Percentiles rank a stretch among this genome's conserved stretches.
phyloP scores from a whole-genome alignment of 1,140 invertebrate species.

The Listronotus oregonensis region DNA sequence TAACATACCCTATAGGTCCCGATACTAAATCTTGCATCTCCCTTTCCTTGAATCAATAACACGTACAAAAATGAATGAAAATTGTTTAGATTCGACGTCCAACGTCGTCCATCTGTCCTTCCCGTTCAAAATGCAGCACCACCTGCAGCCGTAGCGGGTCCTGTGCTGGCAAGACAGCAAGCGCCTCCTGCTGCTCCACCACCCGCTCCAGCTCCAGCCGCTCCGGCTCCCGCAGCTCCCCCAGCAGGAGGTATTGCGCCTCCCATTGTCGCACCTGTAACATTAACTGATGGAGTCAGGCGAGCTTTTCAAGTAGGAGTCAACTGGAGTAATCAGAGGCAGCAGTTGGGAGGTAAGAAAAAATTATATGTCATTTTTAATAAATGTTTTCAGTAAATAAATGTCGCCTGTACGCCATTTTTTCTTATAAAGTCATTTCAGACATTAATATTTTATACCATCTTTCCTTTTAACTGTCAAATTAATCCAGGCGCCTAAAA shows the following conservation, averaged over 20 bases:
- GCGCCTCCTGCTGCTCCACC: constrained; percentile 26
- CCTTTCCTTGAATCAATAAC: no score
- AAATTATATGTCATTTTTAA: not conserved
- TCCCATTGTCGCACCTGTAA: constrained; percentile 9
- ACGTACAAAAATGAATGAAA: no score
- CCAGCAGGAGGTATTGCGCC: not conserved
- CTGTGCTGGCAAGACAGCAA: constrained; percentile 21
- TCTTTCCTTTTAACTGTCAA: no score
- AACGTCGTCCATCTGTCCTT: constrained; percentile 31
- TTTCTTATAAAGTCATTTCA: no score
- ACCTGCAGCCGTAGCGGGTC: constrained; percentile 15
- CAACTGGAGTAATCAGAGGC: constrained; percentile 32
- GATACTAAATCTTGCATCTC: no score
- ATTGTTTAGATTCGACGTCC: constrained; percentile 36
- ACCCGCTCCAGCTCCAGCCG: constrained; percentile 20
- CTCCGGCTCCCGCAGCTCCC: not conserved
- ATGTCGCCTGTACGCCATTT: no score
- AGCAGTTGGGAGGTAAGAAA: constrained; percentile 25
- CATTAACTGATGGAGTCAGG: constrained; percentile 30
- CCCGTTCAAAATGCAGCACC: constrained; percentile 1
- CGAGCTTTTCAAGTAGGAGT: constrained; percentile 27
- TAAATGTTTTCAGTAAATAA: not conserved
- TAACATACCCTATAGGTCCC: no score
- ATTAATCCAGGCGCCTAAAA: no score
- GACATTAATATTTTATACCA: no score